These are phyloP conservation scores for Acrobasis consociella DNA, from an alignment of 2,888 invertebrate species.

Conservation along the genomic window DNA sequence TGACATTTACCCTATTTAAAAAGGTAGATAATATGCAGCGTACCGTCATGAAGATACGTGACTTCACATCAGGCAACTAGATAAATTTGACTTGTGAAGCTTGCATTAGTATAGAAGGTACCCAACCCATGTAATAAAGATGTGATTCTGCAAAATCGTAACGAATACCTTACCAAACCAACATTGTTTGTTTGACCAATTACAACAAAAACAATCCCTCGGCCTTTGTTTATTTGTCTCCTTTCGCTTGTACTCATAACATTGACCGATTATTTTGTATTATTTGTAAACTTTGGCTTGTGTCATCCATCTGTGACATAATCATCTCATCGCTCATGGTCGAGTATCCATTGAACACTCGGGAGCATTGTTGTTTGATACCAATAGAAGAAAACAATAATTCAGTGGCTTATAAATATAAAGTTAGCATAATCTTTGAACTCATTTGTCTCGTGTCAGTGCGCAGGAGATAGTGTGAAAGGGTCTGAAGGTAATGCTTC, in stretches of 20 bases:
- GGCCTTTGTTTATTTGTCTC: conserved; percentile 24
- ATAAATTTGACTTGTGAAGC: too few species aligned
- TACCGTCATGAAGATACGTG: too few species aligned
- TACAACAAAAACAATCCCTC: conserved; percentile 6
- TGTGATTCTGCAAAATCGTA: neutral
- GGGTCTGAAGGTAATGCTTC: neutral
- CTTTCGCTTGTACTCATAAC: conserved; percentile 41
- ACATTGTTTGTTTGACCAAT: conserved; percentile 8
- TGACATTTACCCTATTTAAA: too few species aligned
- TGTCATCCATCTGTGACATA: conserved; percentile 42
- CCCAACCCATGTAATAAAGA: too few species aligned
- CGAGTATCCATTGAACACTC: neutral
- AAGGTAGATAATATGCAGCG: too few species aligned
- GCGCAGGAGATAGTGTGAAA: conserved; percentile 36
- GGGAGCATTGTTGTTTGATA: conserved; percentile 5
- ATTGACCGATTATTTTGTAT: conserved; percentile 45
- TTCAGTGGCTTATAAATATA: conserved; percentile 38
- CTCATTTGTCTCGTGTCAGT: conserved; percentile 46
- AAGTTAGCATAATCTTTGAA: conserved; percentile 35
- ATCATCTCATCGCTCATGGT: conserved; percentile 25
- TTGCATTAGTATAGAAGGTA: too few species aligned
- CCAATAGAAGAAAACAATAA: conserved; percentile 34
- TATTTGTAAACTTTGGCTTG: conserved; percentile 57
- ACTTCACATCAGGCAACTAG: too few species aligned
- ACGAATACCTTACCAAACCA: neutral